These are phyloP conservation scores for Nyleta sp. DNA, from an alignment of 2,888 invertebrate genomes.

Conservation along the genomic window DNA sequence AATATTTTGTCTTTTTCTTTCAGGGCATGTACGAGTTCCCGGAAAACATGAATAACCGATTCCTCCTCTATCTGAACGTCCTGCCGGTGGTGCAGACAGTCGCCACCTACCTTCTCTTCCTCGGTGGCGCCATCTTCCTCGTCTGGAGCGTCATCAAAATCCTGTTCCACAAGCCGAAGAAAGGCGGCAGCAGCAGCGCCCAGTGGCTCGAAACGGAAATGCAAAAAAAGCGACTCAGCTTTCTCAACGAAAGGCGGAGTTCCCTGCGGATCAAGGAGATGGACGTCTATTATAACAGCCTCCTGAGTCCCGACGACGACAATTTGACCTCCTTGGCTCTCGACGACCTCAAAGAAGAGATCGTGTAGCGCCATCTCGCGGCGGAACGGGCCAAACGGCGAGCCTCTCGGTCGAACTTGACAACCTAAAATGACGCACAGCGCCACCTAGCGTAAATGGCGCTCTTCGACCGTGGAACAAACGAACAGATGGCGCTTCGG, in stretches of 20 bases:
- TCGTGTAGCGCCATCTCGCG: constrained; percentile 33
- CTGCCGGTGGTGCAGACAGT: constrained; percentile 86
- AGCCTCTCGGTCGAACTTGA: not conserved
- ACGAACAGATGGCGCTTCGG: no score
- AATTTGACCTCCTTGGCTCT: constrained; percentile 40
- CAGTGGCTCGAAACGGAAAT: constrained; percentile 76
- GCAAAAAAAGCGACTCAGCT: constrained; percentile 73
- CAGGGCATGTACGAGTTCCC: constrained; percentile 90
- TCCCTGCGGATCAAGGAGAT: constrained; percentile 77
- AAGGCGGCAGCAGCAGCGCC: constrained; percentile 44
- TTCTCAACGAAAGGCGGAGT: constrained; percentile 72
- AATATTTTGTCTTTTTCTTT: not conserved
- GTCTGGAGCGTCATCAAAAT: constrained; percentile 83
- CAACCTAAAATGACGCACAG: no score
- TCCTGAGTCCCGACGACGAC: constrained; percentile 75
- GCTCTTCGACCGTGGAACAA: not conserved
- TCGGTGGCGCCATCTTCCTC: constrained; percentile 84
- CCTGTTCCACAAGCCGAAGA: constrained; percentile 72
- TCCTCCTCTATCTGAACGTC: constrained; percentile 89
- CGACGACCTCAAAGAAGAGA: constrained; percentile 62
- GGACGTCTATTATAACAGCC: constrained; percentile 81
- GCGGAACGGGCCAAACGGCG: constrained; percentile 13
- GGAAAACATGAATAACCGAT: constrained; percentile 85
- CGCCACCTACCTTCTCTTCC: constrained; percentile 84
- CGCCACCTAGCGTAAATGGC: not conserved